Evolutionary conservation across 1,140 invertebrate genomes (phyloP).

Genomic region (Cydia fagiglandana): DNA sequence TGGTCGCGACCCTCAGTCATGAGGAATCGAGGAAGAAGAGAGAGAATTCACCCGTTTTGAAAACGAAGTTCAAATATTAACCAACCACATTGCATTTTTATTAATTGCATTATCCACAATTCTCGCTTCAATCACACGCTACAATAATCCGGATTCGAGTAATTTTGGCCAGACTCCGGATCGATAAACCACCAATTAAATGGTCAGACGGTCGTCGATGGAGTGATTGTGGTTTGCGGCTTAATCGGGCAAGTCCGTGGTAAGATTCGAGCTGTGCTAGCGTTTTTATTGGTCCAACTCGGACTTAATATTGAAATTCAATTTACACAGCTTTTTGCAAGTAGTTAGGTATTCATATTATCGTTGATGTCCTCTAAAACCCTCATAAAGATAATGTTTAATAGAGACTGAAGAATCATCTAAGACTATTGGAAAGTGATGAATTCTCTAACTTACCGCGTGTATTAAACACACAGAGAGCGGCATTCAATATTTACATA

Average conservation of each 20-base stretch:
- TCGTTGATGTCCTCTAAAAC: too few species aligned
- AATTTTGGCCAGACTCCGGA: not conserved
- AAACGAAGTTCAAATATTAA: not conserved
- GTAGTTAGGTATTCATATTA: too few species aligned
- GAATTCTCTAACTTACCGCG: too few species aligned
- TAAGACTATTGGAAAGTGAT: too few species aligned
- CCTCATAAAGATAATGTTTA: too few species aligned
- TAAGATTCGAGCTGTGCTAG: constrained; percentile 2
- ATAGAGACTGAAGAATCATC: too few species aligned
- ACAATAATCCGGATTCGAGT: not conserved
- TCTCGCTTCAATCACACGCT: not conserved
- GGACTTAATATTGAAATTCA: too few species aligned
- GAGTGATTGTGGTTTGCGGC: constrained; percentile 5
- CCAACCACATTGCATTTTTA: not conserved
- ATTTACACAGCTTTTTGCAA: too few species aligned
- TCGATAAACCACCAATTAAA: constrained; percentile 21
- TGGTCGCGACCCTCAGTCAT: too few species aligned
- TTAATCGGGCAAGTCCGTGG: not conserved
- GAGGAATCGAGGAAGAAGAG: too few species aligned
- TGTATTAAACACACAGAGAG: too few species aligned
- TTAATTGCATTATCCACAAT: constrained; percentile 2
- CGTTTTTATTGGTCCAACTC: not conserved
- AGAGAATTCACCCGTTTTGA: not conserved
- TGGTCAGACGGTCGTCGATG: not conserved
- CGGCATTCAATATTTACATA: too few species aligned